Evolutionary conservation across 2,797 vertebrate species (phyloP), one percentile per base, ranked within the genome.

Genomic region (Poeciliopsis presidionis): DNA sequence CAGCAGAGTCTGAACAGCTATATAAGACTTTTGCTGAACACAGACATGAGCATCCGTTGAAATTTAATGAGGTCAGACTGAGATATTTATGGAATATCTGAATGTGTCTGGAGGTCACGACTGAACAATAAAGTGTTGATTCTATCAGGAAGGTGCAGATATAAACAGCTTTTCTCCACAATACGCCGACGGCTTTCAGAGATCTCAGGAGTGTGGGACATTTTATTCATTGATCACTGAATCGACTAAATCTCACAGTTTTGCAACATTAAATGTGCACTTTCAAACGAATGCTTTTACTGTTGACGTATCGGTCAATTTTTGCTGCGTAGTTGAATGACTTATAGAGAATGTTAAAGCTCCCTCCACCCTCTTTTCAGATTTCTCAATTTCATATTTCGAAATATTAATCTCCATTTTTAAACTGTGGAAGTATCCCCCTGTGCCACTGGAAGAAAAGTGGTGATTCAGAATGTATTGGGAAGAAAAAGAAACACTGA

Each of bases 71-170:
- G 65, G 36, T 30, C 65, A 51, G 45, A 49, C 75, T 59, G 83
- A 82, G 63, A 79, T 88, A 70, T 87, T 83, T 83, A 61, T 76
- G 73, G 51, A 74, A 74, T 57, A 72, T 75, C 75, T 47, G 61
- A n/a, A 46, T 67, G 73, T 67, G 79, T 75, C 79, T 73, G 76
- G 83, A 85, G 78, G 89, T 87, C 59, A 81, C 67, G 22, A 75
- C 75, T 49, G 73, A 86, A 77, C 67, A 86, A 82, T 78, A 88
- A 81, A 85, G 69, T 39, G 46, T 61, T 6, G 8, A 45, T 81
- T 77, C 82, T 79, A 45, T 30, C 57, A 83, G 80, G 80, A 82
- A 79, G 43, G n/a, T 39, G 28, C 46, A 18, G 73, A 79, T 84
- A 81, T 81, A 85, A 55, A 67, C 28, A 74, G 74, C 51, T 4